Conservation (phyloP, 2,113 vertebrate species). For the Psammodynastes pulverulentus region DNA sequence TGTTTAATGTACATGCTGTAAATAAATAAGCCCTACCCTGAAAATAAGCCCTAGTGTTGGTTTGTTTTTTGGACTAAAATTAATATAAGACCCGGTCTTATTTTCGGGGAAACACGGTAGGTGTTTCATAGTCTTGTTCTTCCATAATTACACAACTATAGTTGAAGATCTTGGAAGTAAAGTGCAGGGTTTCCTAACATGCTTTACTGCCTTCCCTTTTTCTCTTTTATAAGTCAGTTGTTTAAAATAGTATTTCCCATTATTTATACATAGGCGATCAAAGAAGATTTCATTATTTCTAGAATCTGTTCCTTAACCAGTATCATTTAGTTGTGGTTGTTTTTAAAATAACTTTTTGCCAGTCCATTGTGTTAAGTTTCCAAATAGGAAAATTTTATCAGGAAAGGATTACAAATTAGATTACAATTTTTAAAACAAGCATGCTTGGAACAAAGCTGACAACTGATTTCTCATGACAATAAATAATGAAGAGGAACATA, state of each 20-base stretch:
- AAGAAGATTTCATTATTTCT: background rate
- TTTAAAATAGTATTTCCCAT: background rate
- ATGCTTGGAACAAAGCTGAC: constrained; percentile 4
- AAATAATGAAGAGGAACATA: background rate
- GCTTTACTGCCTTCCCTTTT: background rate
- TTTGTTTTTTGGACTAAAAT: too few species aligned
- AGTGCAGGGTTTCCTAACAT: background rate
- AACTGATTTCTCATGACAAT: background rate
- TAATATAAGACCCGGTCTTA: too few species aligned
- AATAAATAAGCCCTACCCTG: too few species aligned
- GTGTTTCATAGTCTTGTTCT: background rate
- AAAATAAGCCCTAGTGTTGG: too few species aligned
- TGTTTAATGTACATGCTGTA: too few species aligned
- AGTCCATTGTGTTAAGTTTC: background rate
- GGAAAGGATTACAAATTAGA: background rate
- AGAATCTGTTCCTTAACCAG: background rate
- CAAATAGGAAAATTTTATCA: background rate
- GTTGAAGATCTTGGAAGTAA: background rate
- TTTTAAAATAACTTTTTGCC: background rate
- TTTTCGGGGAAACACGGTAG: too few species aligned
- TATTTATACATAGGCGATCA: background rate
- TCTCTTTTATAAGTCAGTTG: background rate
- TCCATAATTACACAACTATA: background rate
- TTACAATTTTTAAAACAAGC: background rate
- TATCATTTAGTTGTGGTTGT: background rate